Conservation (phyloP, 2,888 invertebrate genomes). For the Ametastegia equiseti region DNA sequence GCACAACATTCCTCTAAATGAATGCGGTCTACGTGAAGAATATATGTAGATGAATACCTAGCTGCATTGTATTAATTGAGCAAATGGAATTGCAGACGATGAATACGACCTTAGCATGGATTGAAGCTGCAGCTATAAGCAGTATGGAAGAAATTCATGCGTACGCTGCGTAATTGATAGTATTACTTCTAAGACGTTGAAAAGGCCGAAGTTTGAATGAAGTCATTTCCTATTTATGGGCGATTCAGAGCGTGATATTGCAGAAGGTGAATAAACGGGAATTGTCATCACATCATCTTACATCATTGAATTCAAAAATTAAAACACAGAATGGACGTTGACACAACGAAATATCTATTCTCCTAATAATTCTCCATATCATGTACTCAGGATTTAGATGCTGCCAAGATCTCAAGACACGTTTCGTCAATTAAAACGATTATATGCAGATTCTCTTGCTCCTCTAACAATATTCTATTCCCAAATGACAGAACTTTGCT, state of each 20-base stretch:
- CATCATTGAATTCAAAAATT: background rate
- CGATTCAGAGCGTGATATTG: background rate
- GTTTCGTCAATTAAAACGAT: no score
- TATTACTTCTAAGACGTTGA: background rate
- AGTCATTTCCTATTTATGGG: background rate
- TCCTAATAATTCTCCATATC: no score
- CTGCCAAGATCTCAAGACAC: no score
- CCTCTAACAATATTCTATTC: no score
- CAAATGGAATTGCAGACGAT: constrained; percentile 26
- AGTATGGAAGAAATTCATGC: background rate
- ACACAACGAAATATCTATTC: no score
- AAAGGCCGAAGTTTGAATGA: background rate
- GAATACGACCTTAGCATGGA: constrained; percentile 25
- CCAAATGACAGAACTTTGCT: no score
- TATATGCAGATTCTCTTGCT: no score
- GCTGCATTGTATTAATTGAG: constrained; percentile 38
- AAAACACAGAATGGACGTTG: background rate
- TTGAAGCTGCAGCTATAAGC: constrained; percentile 3
- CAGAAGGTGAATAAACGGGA: background rate
- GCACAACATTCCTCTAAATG: constrained; percentile 2
- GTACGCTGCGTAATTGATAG: background rate
- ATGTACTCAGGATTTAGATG: no score
- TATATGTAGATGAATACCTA: background rate
- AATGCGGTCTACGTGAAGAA: background rate
- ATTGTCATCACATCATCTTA: background rate